phyloP scores from a whole-genome alignment of 2,113 vertebrate genomes.

The Tapirus terrestris region DNA sequence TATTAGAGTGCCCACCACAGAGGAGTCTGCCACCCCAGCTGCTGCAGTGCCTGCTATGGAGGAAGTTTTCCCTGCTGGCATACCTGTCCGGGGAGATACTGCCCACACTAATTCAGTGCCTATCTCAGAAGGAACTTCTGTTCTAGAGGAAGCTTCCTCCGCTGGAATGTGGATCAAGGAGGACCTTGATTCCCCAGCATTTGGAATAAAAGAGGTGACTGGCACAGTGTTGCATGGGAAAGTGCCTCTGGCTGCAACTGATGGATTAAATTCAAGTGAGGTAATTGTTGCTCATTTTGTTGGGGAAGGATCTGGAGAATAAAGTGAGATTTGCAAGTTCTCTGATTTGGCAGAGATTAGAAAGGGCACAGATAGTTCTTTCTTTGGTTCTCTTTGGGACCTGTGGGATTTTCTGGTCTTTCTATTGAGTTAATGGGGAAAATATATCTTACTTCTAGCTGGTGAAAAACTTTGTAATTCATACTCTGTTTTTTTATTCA shows the following conservation, averaged over 20 bases:
- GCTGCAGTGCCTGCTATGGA: not conserved
- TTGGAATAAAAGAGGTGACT: constrained; percentile 52
- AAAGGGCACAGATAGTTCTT: not conserved
- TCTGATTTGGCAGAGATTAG: not conserved
- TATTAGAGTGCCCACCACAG: not conserved
- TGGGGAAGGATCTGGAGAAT: constrained; percentile 34
- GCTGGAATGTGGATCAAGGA: constrained; percentile 40
- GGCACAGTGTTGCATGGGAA: constrained; percentile 50
- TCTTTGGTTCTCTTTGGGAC: constrained; percentile 13
- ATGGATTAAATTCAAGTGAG: constrained; percentile 86
- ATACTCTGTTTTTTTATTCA: not conserved
- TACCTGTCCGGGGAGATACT: constrained; percentile 28
- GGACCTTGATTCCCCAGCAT: constrained; percentile 9
- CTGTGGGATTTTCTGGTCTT: constrained; percentile 1
- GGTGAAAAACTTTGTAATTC: constrained; percentile 24
- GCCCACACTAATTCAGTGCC: constrained; percentile 52
- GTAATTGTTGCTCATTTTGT: constrained; percentile 85
- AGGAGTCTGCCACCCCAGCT: not conserved
- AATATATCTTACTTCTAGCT: constrained; percentile 11
- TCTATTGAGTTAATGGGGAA: not conserved
- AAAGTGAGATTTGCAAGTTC: constrained; percentile 50
- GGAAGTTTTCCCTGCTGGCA: not conserved
- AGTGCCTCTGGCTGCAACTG: constrained; percentile 78
- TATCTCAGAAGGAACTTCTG: constrained; percentile 54
- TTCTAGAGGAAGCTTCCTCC: constrained; percentile 48